Conservation (phyloP, 2,888 invertebrate genomes). For the Hipparchia semele region DNA sequence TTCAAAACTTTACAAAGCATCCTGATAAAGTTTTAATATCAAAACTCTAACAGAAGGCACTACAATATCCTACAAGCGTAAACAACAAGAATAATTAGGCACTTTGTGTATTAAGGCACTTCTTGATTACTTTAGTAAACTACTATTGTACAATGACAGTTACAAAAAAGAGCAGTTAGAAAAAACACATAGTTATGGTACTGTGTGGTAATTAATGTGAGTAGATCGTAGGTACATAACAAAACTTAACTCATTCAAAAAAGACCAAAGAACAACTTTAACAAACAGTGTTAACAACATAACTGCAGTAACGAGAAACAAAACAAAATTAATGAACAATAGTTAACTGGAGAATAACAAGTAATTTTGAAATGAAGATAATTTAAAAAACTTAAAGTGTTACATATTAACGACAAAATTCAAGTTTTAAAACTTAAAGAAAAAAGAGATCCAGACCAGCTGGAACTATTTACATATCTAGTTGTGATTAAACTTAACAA, state of each 20-base stretch:
- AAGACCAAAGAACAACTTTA: conserved; percentile 30
- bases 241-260: conserved; percentile 38
- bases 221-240: conserved; percentile 14
- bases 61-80: conserved; percentile 40
- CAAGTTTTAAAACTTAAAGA: conserved; percentile 40
- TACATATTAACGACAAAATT: conserved; percentile 43
- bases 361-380: conserved; percentile 13
- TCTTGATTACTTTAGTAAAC: conserved; percentile 30
- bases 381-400: conserved; percentile 14
- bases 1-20: conserved; percentile 43
- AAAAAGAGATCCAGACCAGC: neutral
- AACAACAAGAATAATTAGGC: conserved; percentile 51
- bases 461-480: neutral
- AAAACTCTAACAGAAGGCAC: conserved; percentile 59
- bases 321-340: conserved; percentile 31
- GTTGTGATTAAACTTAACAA: conserved; percentile 14
- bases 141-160: neutral
- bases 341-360: conserved; percentile 27
- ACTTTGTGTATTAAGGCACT: conserved; percentile 71
- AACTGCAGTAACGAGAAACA: conserved; percentile 25
- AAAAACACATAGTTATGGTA: neutral
- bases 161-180: neutral
- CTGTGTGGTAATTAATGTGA: neutral
- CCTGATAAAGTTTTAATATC: conserved; percentile 49
- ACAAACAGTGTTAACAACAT: conserved; percentile 20